Percentiles rank a stretch among this genome's conserved stretches.
phyloP scores from a whole-genome alignment of 1,140 invertebrate species.

The Drosophila funebris region DNA sequence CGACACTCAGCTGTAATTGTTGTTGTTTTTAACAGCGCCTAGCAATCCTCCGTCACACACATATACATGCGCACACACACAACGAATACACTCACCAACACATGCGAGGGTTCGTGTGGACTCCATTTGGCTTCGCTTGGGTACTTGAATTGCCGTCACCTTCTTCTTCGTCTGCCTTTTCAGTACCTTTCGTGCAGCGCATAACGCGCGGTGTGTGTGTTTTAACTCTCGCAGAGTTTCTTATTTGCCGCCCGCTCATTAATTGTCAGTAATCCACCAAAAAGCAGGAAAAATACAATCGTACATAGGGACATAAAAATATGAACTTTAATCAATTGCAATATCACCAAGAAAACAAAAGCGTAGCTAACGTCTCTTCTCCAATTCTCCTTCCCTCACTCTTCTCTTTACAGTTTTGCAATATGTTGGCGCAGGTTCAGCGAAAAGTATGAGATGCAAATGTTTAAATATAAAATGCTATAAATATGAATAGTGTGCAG shows the following conservation, averaged over 20 bases:
- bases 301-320: constrained; percentile 9
- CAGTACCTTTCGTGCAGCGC: constrained; percentile 78
- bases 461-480: constrained; percentile 57
- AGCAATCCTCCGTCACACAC: constrained; percentile 43
- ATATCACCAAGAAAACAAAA: constrained; percentile 6
- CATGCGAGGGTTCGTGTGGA: constrained; percentile 57
- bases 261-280: constrained; percentile 50
- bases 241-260: constrained; percentile 63
- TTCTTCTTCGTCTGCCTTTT: constrained; percentile 52
- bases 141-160: constrained; percentile 36
- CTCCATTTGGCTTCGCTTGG: constrained; percentile 72
- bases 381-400: constrained; percentile 16
- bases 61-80: constrained; percentile 4
- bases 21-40: constrained; percentile 64
- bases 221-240: constrained; percentile 55
- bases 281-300: background rate
- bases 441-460: constrained; percentile 53
- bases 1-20: constrained; percentile 68
- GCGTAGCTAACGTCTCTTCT: constrained; percentile 25
- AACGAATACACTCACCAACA: constrained; percentile 19
- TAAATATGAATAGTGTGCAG: constrained; percentile 43
- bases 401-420: constrained; percentile 52
- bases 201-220: constrained; percentile 67
- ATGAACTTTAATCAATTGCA: constrained; percentile 27
- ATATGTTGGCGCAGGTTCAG: constrained; percentile 76